Evolutionary conservation across 2,797 vertebrate genomes (phyloP).

Genomic region (Hypotaenidia philippensis): DNA sequence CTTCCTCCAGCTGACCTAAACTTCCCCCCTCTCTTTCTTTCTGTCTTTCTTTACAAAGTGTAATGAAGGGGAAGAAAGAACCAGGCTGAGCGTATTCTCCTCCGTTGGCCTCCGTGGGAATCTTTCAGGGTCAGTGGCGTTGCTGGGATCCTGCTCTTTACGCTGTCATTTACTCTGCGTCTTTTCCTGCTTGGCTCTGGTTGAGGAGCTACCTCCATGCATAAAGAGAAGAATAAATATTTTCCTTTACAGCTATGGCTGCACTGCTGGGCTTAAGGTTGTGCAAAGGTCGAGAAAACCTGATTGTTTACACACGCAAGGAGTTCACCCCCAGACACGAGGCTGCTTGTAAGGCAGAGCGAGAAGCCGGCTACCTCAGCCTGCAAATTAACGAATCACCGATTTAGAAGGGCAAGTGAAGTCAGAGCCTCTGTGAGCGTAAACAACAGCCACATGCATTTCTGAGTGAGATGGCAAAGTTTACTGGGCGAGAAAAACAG

Average conservation of each 20-base stretch:
- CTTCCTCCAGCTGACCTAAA: constrained; percentile 13
- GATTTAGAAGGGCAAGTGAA: constrained; percentile 27
- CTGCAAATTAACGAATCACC: constrained; percentile 23
- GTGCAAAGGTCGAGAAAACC: constrained; percentile 25
- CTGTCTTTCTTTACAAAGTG: background rate
- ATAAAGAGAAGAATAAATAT: constrained; percentile 31
- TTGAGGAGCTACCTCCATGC: background rate
- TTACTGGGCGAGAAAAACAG: background rate
- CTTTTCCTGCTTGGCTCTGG: constrained; percentile 24
- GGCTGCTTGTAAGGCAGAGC: constrained; percentile 40
- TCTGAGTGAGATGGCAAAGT: background rate
- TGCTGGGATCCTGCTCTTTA: constrained; percentile 50
- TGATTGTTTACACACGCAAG: constrained; percentile 9
- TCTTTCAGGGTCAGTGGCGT: background rate
- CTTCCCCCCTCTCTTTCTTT: background rate
- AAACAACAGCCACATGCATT: background rate
- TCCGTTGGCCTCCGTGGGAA: background rate
- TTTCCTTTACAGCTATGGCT: constrained; percentile 14
- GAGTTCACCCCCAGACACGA: constrained; percentile 30
- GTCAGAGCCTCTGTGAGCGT: background rate
- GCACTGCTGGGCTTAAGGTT: background rate
- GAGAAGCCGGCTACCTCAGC: constrained; percentile 2
- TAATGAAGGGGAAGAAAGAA: background rate
- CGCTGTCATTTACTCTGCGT: background rate
- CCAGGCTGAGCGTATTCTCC: background rate